Percentiles rank a stretch among this genome's conserved stretches.
These are phyloP conservation scores for Ophraella communa DNA, from an alignment of 2,888 invertebrate species.

Conservation along the genomic window DNA sequence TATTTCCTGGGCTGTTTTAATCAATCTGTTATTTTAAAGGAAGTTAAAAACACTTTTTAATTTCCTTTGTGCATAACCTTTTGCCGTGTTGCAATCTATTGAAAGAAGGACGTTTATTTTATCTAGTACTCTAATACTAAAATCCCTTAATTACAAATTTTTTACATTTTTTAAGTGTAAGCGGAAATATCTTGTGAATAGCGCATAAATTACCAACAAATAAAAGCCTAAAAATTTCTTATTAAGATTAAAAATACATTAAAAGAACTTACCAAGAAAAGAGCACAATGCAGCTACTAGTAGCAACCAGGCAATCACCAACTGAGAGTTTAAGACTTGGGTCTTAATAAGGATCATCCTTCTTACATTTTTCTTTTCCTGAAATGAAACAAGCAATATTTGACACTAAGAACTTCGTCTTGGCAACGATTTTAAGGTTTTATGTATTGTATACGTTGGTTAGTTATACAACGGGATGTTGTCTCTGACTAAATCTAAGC, in stretches of 20 bases:
- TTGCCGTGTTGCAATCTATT: too few species aligned
- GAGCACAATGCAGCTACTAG: conserved; percentile 9
- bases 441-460: background rate
- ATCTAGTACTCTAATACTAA: too few species aligned
- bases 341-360: conserved; percentile 34
- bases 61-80: too few species aligned
- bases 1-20: too few species aligned
- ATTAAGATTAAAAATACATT: conserved; percentile 10
- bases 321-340: conserved; percentile 21
- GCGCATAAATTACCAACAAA: background rate
- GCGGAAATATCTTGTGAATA: background rate
- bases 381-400: conserved; percentile 26
- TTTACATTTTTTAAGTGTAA: background rate
- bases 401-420: conserved; percentile 10
- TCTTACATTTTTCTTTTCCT: conserved; percentile 36
- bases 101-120: too few species aligned
- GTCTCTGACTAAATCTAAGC: background rate
- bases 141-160: too few species aligned
- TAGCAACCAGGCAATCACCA: conserved; percentile 26
- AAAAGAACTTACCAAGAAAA: conserved; percentile 29
- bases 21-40: too few species aligned
- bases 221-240: background rate
- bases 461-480: background rate
- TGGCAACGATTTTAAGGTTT: background rate
- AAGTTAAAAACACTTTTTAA: too few species aligned